phyloP scores from a whole-genome alignment of 2,113 vertebrate species.

The Bambusicola thoracicus region DNA sequence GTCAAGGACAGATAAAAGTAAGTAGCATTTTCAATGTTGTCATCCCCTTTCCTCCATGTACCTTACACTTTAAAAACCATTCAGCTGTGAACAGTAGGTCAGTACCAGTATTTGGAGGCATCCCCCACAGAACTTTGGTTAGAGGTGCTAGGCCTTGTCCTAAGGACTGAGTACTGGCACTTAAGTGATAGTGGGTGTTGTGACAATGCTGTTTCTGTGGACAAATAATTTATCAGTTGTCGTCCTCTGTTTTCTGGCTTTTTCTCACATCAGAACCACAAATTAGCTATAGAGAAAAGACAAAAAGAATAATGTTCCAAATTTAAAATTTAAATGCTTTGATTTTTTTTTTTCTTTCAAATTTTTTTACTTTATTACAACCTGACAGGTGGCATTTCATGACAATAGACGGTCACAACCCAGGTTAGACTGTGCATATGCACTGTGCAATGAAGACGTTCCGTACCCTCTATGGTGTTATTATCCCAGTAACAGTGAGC shows the following conservation, averaged over 20 bases:
- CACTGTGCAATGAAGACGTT: fast-evolving
- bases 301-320: background rate
- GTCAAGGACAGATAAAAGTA: background rate
- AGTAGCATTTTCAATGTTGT: background rate
- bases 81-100: background rate
- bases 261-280: background rate
- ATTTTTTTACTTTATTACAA: background rate
- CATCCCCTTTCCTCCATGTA: background rate
- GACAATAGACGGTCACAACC: background rate
- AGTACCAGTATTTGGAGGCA: background rate
- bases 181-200: background rate
- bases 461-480: fast-evolving
- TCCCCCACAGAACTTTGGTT: background rate
- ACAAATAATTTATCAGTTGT: background rate
- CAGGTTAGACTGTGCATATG: background rate
- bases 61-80: background rate
- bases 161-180: background rate
- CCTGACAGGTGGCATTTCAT: background rate
- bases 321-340: background rate
- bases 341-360: background rate
- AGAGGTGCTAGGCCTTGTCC: fast-evolving
- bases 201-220: background rate
- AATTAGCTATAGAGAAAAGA: background rate
- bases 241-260: background rate
- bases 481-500: background rate